Evolutionary conservation across 2,888 invertebrate genomes (phyloP).

Genomic region (Sarcophaga variegata): DNA sequence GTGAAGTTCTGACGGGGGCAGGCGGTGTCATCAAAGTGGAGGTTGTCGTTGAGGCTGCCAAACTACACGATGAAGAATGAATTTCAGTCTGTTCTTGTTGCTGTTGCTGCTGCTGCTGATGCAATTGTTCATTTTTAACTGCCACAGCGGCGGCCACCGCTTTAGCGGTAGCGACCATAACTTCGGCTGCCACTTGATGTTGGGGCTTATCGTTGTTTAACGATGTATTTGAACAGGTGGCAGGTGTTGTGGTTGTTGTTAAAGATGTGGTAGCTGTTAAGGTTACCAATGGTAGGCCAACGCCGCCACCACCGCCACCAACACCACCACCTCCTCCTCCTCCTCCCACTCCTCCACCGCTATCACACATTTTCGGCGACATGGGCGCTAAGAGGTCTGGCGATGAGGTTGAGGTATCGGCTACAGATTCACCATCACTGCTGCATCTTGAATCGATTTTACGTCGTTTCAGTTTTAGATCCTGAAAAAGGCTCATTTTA

Average conservation of each 20-base stretch:
- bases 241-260: constrained; percentile 71
- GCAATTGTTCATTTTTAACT: constrained; percentile 66
- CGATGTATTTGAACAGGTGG: constrained; percentile 69
- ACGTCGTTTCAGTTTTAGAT: constrained; percentile 98
- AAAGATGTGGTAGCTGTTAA: constrained; percentile 73
- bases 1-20: constrained; percentile 73
- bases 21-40: constrained; percentile 79
- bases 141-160: constrained; percentile 66
- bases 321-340: constrained; percentile 55
- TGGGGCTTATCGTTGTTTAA: constrained; percentile 65
- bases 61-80: constrained; percentile 78
- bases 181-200: constrained; percentile 67
- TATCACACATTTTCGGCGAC: constrained; percentile 89
- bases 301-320: background rate
- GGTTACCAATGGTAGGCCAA: constrained; percentile 72
- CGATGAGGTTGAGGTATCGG: constrained; percentile 96
- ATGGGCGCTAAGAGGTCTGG: constrained; percentile 92
- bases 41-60: constrained; percentile 75
- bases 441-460: constrained; percentile 98
- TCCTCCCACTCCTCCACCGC: constrained; percentile 71
- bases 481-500: constrained; percentile 99
- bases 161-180: constrained; percentile 70
- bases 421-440: constrained; percentile 97
- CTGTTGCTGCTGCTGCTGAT: constrained; percentile 63
- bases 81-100: constrained; percentile 78